Percentiles rank a stretch among this genome's conserved stretches.
phyloP scores from a whole-genome alignment of 2,797 vertebrate genomes.

The Xiphophorus birchmanni region DNA sequence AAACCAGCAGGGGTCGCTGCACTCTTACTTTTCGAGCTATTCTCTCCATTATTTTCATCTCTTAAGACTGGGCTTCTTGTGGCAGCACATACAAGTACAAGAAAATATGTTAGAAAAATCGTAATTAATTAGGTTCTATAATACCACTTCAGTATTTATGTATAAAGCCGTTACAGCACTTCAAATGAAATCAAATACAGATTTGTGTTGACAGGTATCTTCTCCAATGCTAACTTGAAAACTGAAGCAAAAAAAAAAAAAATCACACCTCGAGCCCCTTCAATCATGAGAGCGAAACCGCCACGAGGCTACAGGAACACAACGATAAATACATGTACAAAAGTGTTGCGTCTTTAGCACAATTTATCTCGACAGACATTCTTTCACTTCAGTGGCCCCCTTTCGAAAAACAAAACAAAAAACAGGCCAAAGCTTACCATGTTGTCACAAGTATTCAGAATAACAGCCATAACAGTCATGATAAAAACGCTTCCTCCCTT shows the following conservation, averaged over 20 bases:
- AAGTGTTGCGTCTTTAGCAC: conserved; percentile 71
- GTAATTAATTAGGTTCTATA: not conserved
- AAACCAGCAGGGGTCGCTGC: conserved; percentile 24
- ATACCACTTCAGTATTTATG: conserved; percentile 3
- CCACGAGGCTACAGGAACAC: conserved; percentile 58
- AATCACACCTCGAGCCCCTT: conserved; percentile 33
- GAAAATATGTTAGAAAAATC: not conserved
- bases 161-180: conserved; percentile 1
- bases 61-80: conserved; percentile 62
- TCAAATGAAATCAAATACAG: conserved; percentile 3
- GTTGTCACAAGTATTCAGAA: conserved; percentile 14
- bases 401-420: conserved; percentile 38
- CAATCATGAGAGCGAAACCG: conserved; percentile 30
- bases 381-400: conserved; percentile 70
- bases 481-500: conserved; percentile 53
- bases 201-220: conserved; percentile 2
- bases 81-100: not conserved
- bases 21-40: conserved; percentile 11
- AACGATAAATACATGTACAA: conserved; percentile 71
- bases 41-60: conserved; percentile 25
- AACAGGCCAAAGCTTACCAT: conserved; percentile 55
- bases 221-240: not conserved
- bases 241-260: not conserved
- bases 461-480: conserved; percentile 49
- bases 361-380: conserved; percentile 76